Evolutionary conservation across 2,797 vertebrate genomes (phyloP), one percentile per base, ranked within the genome.

Genomic region (Melanotaenia maccullochi): DNA sequence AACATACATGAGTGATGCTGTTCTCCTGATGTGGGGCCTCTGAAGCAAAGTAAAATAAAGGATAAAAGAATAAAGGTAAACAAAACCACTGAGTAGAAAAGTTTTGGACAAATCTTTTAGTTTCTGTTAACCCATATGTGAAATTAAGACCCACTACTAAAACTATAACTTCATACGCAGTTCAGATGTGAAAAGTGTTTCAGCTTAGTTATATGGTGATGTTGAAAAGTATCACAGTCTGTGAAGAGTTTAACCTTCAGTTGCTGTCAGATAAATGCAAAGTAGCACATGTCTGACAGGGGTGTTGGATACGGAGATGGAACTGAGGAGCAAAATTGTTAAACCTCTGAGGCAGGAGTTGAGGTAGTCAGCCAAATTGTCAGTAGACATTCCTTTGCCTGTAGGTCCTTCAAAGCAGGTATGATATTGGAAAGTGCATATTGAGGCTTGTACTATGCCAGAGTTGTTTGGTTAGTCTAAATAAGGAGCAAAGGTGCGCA

Each of bases 261-360:
- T 40, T 52, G 11, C 35, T 11, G 20, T 54, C 38, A 71, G 25
- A 57, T 57, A 64, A 11, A 64, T 30, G 42, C 14, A 71, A 64
- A 62, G 28, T n/a, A 70, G 25, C 8, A 5, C 14, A 24, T 35
- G 51, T 56, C 14, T 55, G 13, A 54, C n/a, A 54, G 22, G 25
- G 35, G 33, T 36, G 33, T 55, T 42, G 38, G 52, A 56, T 61
- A 16, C n/a, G 56, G 32, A 5, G 3, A 40, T 22, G 9, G 47
- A 32, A n/a, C 2, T n/a, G 30, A 33, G 40, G 14, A 30, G 25
- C 1, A 9, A 60, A 38, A 14, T 9, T 55, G 28, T 49, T 42
- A 61, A 47, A 40, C 28, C 18, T n/a, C 58, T 36, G 24, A 70
- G 60, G n/a, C 18, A 70, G 33, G 9, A 49, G 18, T 25, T 55